These are phyloP conservation scores for Cordilura impudica DNA, from an alignment of 2,888 invertebrate species.

Conservation along the genomic window DNA sequence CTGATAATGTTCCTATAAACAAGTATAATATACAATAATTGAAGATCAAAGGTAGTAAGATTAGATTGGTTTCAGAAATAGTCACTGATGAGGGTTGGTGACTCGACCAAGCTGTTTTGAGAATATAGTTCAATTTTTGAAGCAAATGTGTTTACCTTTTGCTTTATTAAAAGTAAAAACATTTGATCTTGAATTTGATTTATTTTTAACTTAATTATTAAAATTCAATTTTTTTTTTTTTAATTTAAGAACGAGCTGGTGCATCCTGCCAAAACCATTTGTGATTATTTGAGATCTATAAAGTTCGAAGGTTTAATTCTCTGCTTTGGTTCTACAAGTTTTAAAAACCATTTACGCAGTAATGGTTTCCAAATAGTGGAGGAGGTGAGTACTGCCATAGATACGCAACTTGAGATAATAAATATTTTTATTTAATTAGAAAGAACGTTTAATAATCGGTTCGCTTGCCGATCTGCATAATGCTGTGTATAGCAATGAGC, in stretches of 20 bases:
- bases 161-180: too few relatives aligned
- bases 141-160: too few relatives aligned
- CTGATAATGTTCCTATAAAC: too few relatives aligned
- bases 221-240: neutral
- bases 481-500: conserved; percentile 69
- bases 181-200: too few relatives aligned
- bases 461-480: conserved; percentile 69
- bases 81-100: too few relatives aligned
- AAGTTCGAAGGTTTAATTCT: conserved; percentile 78
- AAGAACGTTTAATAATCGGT: conserved; percentile 39
- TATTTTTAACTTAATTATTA: too few relatives aligned
- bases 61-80: too few relatives aligned
- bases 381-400: conserved; percentile 69
- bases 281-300: conserved; percentile 78
- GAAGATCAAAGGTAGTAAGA: too few relatives aligned
- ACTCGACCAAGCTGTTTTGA: neutral
- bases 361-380: conserved; percentile 77
- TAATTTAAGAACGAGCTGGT: conserved; percentile 69
- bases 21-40: too few relatives aligned
- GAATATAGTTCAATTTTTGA: too few relatives aligned
- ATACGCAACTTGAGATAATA: neutral
- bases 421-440: conserved; percentile 41
- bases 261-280: conserved; percentile 78
- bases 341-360: conserved; percentile 74
- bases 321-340: conserved; percentile 75